phyloP scores from a whole-genome alignment of 2,113 vertebrate genomes.

The Bujurquina vittata region DNA sequence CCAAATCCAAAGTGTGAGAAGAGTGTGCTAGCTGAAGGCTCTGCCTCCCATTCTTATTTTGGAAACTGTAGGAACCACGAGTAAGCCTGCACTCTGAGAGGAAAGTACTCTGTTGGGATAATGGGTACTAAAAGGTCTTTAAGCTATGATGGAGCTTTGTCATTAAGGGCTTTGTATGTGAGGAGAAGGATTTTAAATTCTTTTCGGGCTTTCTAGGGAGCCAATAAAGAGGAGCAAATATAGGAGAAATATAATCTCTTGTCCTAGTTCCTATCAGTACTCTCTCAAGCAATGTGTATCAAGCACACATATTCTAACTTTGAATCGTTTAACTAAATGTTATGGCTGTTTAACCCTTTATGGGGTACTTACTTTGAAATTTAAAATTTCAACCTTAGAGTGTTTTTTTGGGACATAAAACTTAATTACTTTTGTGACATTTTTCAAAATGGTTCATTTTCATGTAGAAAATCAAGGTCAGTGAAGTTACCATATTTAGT shows the following conservation, averaged over 20 bases:
- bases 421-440: too few species aligned
- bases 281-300: not conserved
- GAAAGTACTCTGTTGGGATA: slow-evolving; percentile 4
- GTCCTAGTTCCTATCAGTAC: slow-evolving; percentile 2
- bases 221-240: slow-evolving; percentile 4
- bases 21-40: not conserved
- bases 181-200: slow-evolving; percentile 4
- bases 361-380: too few species aligned
- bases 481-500: too few species aligned
- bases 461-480: too few species aligned
- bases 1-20: not conserved
- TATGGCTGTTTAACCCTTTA: not conserved
- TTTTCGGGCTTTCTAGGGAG: slow-evolving; percentile 9
- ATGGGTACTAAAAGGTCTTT: slow-evolving; percentile 13
- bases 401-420: too few species aligned
- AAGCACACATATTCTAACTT: not conserved
- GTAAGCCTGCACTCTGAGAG: not conserved
- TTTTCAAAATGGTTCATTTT: too few species aligned
- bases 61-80: not conserved
- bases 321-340: not conserved
- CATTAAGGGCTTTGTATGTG: slow-evolving; percentile 13
- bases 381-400: too few species aligned
- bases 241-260: not conserved
- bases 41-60: not conserved
- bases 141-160: slow-evolving; percentile 9